These are phyloP conservation scores for Todus mexicanus DNA, from an alignment of 2,797 vertebrate genomes.

Conservation along the genomic window DNA sequence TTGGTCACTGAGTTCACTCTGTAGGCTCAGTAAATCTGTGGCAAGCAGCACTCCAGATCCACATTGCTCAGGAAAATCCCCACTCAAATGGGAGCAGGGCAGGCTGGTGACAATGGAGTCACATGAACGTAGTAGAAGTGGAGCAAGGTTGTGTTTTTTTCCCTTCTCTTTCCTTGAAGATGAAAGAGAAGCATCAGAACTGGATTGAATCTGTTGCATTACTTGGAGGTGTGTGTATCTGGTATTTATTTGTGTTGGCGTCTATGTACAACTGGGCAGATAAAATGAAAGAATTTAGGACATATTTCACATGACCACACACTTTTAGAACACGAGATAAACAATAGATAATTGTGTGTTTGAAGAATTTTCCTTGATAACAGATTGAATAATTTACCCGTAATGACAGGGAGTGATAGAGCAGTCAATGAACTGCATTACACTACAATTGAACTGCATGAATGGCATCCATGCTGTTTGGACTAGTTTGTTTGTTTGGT, in stretches of 20 bases:
- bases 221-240: neutral
- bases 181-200: neutral
- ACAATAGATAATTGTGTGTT: constrained; percentile 14
- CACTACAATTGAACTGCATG: neutral
- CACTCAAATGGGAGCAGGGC: neutral
- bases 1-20: neutral
- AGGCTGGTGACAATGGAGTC: neutral
- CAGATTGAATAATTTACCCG: constrained; percentile 23
- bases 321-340: constrained; percentile 1
- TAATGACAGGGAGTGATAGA: constrained; percentile 1
- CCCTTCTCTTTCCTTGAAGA: neutral
- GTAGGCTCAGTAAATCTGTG: neutral
- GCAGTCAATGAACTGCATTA: neutral
- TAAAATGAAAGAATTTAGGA: constrained; percentile 17
- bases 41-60: neutral
- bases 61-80: neutral
- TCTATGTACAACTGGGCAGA: neutral
- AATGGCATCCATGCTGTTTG: neutral
- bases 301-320: neutral
- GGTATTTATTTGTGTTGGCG: neutral
- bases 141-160: neutral
- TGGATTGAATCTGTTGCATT: neutral
- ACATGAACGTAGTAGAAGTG: neutral
- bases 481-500: neutral
- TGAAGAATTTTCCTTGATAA: constrained; percentile 47